phyloP scores from a whole-genome alignment of 2,113 vertebrate genomes.

The Plestiodon gilberti region DNA sequence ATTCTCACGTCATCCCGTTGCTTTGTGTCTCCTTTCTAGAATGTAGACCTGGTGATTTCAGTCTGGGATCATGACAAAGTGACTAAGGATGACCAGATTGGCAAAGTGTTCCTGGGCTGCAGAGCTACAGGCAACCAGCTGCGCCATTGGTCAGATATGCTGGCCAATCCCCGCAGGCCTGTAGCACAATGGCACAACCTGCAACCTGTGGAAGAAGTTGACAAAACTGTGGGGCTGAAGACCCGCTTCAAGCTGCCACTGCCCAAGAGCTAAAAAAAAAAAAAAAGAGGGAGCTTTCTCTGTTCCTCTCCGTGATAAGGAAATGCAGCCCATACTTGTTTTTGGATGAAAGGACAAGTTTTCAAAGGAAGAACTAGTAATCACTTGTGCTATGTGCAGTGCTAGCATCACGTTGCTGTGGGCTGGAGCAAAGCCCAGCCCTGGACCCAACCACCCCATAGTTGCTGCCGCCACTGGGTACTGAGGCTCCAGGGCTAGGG shows the following conservation, averaged over 20 bases:
- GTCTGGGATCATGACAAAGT: slow-evolving; percentile 92
- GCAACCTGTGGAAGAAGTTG: slow-evolving; percentile 82
- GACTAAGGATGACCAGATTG: slow-evolving; percentile 88
- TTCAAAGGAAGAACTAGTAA: background rate
- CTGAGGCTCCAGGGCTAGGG: too few species aligned
- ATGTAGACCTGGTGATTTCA: slow-evolving; percentile 89
- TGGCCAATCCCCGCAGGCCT: slow-evolving; percentile 89
- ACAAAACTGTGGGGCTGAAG: slow-evolving; percentile 79
- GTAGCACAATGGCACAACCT: slow-evolving; percentile 93
- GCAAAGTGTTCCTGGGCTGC: slow-evolving; percentile 89
- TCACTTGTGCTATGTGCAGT: background rate
- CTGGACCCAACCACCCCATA: too few species aligned
- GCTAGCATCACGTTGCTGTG: too few species aligned
- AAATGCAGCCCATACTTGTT: background rate
- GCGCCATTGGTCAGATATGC: slow-evolving; percentile 95
- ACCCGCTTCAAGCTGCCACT: slow-evolving; percentile 73
- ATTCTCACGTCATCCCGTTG: background rate
- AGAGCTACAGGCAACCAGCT: slow-evolving; percentile 87
- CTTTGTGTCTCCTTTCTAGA: slow-evolving; percentile 71
- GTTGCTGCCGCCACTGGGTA: too few species aligned
- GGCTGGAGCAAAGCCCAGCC: too few species aligned
- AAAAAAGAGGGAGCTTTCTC: background rate
- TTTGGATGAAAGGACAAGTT: background rate
- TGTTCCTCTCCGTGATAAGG: fast-evolving
- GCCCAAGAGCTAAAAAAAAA: slow-evolving; percentile 43